These are phyloP conservation scores for Chaenodraco wilsoni DNA, from an alignment of 2,797 vertebrate species.

Conservation along the genomic window DNA sequence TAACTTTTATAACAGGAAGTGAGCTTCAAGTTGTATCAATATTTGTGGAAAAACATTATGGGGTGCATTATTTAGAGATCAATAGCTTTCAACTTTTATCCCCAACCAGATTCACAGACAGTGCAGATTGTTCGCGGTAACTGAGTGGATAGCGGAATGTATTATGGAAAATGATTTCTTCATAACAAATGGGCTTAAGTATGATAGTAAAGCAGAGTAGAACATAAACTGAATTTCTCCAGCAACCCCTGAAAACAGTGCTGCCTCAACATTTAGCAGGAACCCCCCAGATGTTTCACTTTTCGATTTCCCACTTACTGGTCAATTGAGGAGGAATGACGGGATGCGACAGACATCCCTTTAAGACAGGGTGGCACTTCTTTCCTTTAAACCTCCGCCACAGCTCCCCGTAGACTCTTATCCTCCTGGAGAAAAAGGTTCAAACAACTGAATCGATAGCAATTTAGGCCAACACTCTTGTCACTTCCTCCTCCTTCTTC, in stretches of 20 bases:
- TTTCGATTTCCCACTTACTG: slow-evolving; percentile 39
- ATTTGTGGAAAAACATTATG: slow-evolving; percentile 49
- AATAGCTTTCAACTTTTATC: slow-evolving; percentile 52
- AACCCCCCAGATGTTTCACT: slow-evolving; percentile 36
- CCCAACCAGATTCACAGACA: slow-evolving; percentile 6
- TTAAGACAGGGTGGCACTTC: slow-evolving; percentile 42
- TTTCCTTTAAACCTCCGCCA: slow-evolving; percentile 55
- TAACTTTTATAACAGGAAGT: slow-evolving; percentile 50
- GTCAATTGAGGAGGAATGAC: slow-evolving; percentile 39
- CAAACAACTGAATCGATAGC: slow-evolving; percentile 78
- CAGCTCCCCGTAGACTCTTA: slow-evolving; percentile 60
- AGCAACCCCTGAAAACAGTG: background rate
- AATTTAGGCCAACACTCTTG: slow-evolving; percentile 76
- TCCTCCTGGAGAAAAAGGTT: slow-evolving; percentile 69
- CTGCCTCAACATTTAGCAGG: slow-evolving; percentile 19
- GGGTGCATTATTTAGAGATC: slow-evolving; percentile 39
- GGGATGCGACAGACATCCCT: slow-evolving; percentile 48
- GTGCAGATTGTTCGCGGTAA: slow-evolving; percentile 11
- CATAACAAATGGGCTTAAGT: background rate
- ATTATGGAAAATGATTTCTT: background rate
- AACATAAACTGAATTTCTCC: slow-evolving; percentile 1
- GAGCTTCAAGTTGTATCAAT: slow-evolving; percentile 54
- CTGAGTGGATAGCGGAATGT: background rate
- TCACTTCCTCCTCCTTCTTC: slow-evolving; percentile 73
- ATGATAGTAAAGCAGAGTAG: background rate